Base-by-base conservation (phyloP, 2,113 vertebrate genomes). In the Pheucticus melanocephalus region DNA sequence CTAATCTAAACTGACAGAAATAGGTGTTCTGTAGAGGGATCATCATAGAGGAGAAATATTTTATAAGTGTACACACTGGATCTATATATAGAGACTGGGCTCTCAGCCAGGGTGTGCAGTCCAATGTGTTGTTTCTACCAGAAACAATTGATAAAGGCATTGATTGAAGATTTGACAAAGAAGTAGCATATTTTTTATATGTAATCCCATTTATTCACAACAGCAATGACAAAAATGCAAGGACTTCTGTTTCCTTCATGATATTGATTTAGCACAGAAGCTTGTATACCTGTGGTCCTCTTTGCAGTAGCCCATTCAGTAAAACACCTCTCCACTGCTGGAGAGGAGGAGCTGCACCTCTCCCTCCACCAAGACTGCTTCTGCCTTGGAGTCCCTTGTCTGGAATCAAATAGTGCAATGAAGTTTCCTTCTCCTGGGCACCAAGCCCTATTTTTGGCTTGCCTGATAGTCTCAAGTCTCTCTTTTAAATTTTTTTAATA, bases 1-100 rank as follows among this genome's bases (percentile, higher is more conserved):
- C 86, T 95, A 91, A 95, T 89, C 77, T 82, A 51, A 92, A 82
- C 42, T 88, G 91, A 91, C 91, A 94, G 82, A 85, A 93, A 80
- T 57, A 72, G 50, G 71, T 30, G 3, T 71, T 93, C 63, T 94
- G 72, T 68, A 80, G 68, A 51, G 47, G 51, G 33, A 73, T 45
- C 71, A 51, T 77, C 56, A 56, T 35, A 70, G 71, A 83, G 47
- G 35, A 90, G 63, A 88, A 94, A 83, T 68, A 77, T 83, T 93
- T 78, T 48, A 60, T 72, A 69, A 37, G 35, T 28, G 7, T 61
- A 39, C 30, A 59, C 50, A 47, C 39, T 13, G 53, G 60, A 45
- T 71, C 59, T 90, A 31, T 33, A 76, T 8, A 61, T 2, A 73
- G 15, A 70, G 35, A 64, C 50, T 39, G 47, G 68, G 42, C 44